Evolutionary conservation across 2,797 vertebrate genomes (phyloP), one percentile per base, ranked within the genome.

Genomic region (Poecilia gillii): DNA sequence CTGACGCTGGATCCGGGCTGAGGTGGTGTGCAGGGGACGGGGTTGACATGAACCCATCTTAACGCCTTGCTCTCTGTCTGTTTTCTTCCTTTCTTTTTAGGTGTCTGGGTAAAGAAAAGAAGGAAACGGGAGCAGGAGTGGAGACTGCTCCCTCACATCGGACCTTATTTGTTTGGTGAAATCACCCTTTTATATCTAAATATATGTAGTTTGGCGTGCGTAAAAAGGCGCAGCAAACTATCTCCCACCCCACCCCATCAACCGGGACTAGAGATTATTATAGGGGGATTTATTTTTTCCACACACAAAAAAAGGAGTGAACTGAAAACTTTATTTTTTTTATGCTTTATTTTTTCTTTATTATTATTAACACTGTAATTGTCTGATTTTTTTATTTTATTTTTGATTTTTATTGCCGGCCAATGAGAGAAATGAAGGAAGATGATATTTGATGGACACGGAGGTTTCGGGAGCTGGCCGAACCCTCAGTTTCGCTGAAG

Each of bases 1-100:
- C 87, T 84, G 97, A 96, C 96, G 95, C 96, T 95, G 96, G 89
- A 93, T 92, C 89, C 91, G 90, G 96, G 96, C 96, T 96, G 96
- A 97, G 97, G 96, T 97, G 97, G 96, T 96, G 91, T 88, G 91
- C 95, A 97, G 91, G 96, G 96, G 96, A 96, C 96, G 92, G 96
- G 96, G 96, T 96, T 95, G 94, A 95, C 93, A 96, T 97, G 96
- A 96, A 96, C 96, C 91, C 96, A 95, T 96, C 96, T 53, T 96
- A 96, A 97, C 95, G 96, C 95, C 93, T 96, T 89, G 89, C 85
- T 92, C 3, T 92, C 82, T 91, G 85, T 92, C 81, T 81, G 70
- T 79, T 78, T 78, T 77, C 72, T 87, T 76, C 87, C 85, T 93
- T 84, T 93, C 83, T 91, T 92, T 59, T 80, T 88, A 94, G 94